Percentiles rank a stretch among this genome's conserved stretches.
Evolutionary conservation across 2,797 vertebrate species (phyloP).

Genomic region (Oreonectes daqikongensis): DNA sequence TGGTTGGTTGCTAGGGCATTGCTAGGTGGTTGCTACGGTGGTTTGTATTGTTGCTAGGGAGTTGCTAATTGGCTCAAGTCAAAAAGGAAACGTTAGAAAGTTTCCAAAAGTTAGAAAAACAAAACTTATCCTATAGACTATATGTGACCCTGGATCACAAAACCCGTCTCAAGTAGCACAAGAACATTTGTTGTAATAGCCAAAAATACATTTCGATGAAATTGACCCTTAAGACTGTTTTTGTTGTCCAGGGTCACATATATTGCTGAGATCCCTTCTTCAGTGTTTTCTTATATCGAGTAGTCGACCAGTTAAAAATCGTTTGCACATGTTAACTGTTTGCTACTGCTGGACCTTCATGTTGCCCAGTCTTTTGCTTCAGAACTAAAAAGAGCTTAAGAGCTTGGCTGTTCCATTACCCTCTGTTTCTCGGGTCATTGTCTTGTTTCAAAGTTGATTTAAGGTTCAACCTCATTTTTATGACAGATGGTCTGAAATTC

Average conservation of each 20-base stretch:
- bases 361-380: not conserved
- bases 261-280: not conserved
- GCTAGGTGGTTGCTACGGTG: not conserved
- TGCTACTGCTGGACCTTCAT: not conserved
- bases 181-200: too few relatives aligned
- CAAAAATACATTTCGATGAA: too few relatives aligned
- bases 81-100: not conserved
- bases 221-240: too few relatives aligned
- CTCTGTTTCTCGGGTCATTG: slow-evolving; percentile 9
- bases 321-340: not conserved
- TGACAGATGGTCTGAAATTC: slow-evolving; percentile 3
- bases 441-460: slow-evolving; percentile 28
- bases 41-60: not conserved
- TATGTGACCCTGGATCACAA: too few relatives aligned
- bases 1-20: too few relatives aligned
- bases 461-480: slow-evolving; percentile 5
- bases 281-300: not conserved
- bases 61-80: not conserved
- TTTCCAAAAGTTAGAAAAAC: not conserved
- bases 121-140: too few relatives aligned
- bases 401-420: not conserved
- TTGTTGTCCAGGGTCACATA: too few relatives aligned
- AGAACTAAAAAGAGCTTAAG: not conserved
- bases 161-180: too few relatives aligned
- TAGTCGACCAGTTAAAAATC: too few relatives aligned